Evolutionary conservation across 2,888 invertebrate species (phyloP).

Genomic region (Pheosia gnoma): DNA sequence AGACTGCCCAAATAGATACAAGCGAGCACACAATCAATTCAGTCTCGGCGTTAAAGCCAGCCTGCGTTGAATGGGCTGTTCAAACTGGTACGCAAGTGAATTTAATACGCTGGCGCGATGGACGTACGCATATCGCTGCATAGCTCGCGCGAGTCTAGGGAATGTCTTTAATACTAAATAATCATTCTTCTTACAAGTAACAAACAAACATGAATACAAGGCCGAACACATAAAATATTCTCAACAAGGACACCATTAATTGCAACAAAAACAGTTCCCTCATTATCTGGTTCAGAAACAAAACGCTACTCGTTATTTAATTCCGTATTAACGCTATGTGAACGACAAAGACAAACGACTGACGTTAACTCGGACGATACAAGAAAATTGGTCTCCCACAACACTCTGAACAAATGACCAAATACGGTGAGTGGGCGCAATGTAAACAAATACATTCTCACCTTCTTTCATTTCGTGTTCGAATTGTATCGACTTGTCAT

Average conservation of each 20-base stretch:
- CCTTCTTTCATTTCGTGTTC: constrained; percentile 81
- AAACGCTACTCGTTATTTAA: constrained; percentile 7
- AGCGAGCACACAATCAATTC: too few species aligned
- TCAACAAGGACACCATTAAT: constrained; percentile 16
- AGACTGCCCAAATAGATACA: too few species aligned
- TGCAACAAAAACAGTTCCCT: constrained; percentile 8
- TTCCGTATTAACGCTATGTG: constrained; percentile 13
- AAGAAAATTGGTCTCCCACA: constrained; percentile 11
- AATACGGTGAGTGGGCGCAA: constrained; percentile 11
- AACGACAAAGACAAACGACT: constrained; percentile 17
- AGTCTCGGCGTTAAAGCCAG: too few species aligned
- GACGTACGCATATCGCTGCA: too few species aligned
- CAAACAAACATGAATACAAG: not conserved
- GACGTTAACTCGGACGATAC: constrained; percentile 7
- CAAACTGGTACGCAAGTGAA: too few species aligned
- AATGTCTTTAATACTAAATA: too few species aligned
- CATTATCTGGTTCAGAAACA: constrained; percentile 4
- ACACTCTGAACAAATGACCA: constrained; percentile 2
- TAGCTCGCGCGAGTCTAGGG: too few species aligned
- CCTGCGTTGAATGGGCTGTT: too few species aligned
- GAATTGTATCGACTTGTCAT: constrained; percentile 82
- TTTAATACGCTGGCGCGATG: too few species aligned
- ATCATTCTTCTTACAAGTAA: not conserved
- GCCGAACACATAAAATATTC: not conserved
- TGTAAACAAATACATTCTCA: constrained; percentile 45